These are phyloP conservation scores for Cyprinodon tularosa DNA, from an alignment of 2,113 vertebrate genomes.

Conservation along the genomic window DNA sequence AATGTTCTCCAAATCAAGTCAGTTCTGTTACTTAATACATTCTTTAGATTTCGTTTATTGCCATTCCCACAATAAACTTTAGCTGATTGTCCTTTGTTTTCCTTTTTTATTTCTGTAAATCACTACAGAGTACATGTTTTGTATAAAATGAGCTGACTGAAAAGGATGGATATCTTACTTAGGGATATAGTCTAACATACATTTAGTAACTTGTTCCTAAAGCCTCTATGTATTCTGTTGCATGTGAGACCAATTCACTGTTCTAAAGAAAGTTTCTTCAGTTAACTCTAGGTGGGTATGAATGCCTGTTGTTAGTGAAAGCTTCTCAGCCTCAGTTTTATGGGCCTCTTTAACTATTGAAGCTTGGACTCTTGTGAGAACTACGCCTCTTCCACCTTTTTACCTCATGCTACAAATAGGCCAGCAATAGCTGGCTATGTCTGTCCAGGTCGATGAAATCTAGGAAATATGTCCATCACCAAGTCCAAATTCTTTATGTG, in stretches of 20 bases:
- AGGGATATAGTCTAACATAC: slow-evolving; percentile 22
- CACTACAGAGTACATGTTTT: neutral
- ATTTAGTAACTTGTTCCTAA: slow-evolving; percentile 18
- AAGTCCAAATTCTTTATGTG: slow-evolving; percentile 58
- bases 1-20: neutral
- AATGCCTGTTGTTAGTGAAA: slow-evolving; percentile 69
- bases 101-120: neutral
- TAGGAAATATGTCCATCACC: slow-evolving; percentile 39
- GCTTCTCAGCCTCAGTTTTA: slow-evolving; percentile 63
- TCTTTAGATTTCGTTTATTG: neutral
- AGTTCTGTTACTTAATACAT: neutral
- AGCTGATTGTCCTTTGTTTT: neutral
- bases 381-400: slow-evolving; percentile 21
- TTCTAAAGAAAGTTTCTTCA: slow-evolving; percentile 71
- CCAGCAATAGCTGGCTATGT: slow-evolving; percentile 71
- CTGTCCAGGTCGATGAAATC: slow-evolving; percentile 46
- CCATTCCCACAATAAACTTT: neutral
- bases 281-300: slow-evolving; percentile 61
- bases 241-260: slow-evolving; percentile 22
- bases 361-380: slow-evolving; percentile 59
- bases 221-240: slow-evolving; percentile 1
- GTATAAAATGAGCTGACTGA: neutral
- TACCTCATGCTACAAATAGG: slow-evolving; percentile 53
- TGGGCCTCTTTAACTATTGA: slow-evolving; percentile 72
- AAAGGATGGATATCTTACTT: neutral